A percentile compares a stretch with the other conserved stretches of the same genome.
Evolutionary conservation across 2,113 vertebrate genomes (phyloP).

Genomic region (Chitala chitala): DNA sequence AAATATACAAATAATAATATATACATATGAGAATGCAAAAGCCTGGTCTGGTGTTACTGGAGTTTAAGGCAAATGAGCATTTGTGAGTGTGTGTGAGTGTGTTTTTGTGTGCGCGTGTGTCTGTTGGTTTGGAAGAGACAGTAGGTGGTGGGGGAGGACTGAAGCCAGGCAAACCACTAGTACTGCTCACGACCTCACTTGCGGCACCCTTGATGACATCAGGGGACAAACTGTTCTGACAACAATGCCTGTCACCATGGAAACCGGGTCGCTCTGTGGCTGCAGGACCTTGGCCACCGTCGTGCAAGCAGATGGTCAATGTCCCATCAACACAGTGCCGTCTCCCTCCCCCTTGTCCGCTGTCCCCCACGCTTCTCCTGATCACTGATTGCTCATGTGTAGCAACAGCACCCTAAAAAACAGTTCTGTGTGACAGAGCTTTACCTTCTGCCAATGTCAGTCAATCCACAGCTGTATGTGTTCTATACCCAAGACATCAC

Average conservation of each 20-base stretch:
- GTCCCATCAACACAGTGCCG: constrained; percentile 32
- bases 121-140: constrained; percentile 29
- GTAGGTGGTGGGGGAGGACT: neutral
- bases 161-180: constrained; percentile 13
- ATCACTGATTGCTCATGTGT: neutral
- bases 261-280: constrained; percentile 35
- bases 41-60: neutral
- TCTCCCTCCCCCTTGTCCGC: neutral
- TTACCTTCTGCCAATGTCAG: constrained; percentile 36
- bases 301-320: constrained; percentile 13
- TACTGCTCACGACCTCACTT: constrained; percentile 38
- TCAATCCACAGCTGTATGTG: constrained; percentile 43
- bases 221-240: constrained; percentile 61
- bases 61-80: neutral
- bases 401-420: neutral
- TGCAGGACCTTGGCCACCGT: constrained; percentile 2
- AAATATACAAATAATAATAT: too few relatives aligned
- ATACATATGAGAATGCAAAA: too few relatives aligned
- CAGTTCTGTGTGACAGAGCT: neutral
- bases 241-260: constrained; percentile 53
- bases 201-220: constrained; percentile 52
- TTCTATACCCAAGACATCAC: constrained; percentile 41
- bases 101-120: constrained; percentile 8
- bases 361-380: neutral
- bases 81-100: constrained; percentile 12